These are phyloP conservation scores for Pangasius krempfi DNA, from an alignment of 2,797 vertebrate genomes.

Conservation along the genomic window DNA sequence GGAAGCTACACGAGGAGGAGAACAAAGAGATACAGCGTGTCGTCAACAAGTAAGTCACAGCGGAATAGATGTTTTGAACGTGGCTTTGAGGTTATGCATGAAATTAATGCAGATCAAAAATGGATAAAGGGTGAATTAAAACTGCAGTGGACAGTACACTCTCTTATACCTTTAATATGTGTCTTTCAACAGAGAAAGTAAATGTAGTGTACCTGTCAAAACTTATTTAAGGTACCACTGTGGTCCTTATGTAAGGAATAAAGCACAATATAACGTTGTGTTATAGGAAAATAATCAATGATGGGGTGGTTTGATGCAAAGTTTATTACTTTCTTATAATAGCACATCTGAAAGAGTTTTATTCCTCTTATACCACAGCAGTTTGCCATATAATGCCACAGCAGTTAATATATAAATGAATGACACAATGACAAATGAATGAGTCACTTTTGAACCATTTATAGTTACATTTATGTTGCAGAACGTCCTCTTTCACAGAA, in stretches of 20 bases:
- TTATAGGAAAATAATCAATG: background rate
- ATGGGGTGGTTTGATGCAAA: background rate
- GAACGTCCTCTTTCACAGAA: background rate
- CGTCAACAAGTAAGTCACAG: conserved; percentile 75
- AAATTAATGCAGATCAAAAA: background rate
- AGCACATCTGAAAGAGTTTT: background rate
- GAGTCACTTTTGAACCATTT: background rate
- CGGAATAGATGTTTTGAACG: background rate
- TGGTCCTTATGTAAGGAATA: background rate
- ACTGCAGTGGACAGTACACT: background rate
- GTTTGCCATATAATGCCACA: no score
- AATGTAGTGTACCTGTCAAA: background rate
- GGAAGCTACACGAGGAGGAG: conserved; percentile 84
- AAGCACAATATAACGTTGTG: background rate
- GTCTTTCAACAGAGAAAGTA: background rate
- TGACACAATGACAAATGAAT: background rate
- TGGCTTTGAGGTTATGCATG: background rate
- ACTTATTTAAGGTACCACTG: background rate
- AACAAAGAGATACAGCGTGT: conserved; percentile 79
- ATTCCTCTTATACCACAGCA: background rate
- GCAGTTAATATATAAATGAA: background rate
- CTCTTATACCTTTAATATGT: background rate
- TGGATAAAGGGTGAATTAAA: background rate
- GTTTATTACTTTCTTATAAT: background rate
- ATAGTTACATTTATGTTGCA: background rate